A percentile compares a stretch with the other conserved stretches of the same genome.
Evolutionary conservation across 2,888 invertebrate genomes (phyloP).

Genomic region (Nemotelus pantherinus): DNA sequence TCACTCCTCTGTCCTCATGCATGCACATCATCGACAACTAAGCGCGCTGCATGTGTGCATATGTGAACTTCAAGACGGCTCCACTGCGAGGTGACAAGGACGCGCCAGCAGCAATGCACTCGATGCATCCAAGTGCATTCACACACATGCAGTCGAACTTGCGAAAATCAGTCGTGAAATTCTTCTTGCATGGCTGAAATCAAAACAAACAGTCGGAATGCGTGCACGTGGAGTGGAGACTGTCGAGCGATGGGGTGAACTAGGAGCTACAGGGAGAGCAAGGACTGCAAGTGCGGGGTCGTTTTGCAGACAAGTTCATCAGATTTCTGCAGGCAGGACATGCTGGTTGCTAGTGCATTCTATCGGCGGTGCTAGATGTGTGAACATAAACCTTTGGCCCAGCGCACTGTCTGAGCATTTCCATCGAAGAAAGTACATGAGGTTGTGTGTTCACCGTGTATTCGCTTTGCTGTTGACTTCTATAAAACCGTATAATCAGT

Average conservation of each 20-base stretch:
- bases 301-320: constrained; percentile 40
- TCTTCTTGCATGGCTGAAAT: constrained; percentile 22
- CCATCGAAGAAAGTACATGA: too few species aligned
- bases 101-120: constrained; percentile 14
- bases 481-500: too few species aligned
- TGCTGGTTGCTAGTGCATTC: not conserved
- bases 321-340: constrained; percentile 18
- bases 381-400: too few species aligned
- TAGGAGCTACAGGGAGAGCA: not conserved
- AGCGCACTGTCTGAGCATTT: too few species aligned
- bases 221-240: constrained; percentile 40
- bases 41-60: constrained; percentile 27
- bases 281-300: constrained; percentile 12
- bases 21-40: not conserved
- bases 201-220: constrained; percentile 30
- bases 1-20: not conserved
- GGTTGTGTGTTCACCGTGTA: too few species aligned
- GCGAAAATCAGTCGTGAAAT: not conserved
- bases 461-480: too few species aligned
- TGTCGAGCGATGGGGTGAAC: constrained; percentile 15
- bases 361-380: too few species aligned
- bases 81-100: constrained; percentile 17
- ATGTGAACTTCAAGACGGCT: not conserved
- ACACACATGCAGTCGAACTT: not conserved
- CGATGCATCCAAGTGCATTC: not conserved